Evolutionary conservation across 2,113 vertebrate genomes (phyloP).

Genomic region (Sapayoa aenigma): DNA sequence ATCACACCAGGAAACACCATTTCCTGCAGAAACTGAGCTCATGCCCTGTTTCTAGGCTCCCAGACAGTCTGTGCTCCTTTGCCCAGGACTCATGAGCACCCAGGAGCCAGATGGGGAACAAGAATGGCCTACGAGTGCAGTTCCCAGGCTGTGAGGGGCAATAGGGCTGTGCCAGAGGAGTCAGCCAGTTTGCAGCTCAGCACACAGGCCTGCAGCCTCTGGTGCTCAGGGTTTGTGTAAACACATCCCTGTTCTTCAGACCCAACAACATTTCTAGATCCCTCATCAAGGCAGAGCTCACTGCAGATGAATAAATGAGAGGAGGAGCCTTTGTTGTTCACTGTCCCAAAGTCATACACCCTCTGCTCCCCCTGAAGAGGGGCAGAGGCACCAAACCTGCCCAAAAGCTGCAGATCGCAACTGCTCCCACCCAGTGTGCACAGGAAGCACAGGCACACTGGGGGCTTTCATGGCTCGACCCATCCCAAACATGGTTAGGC

Average conservation of each 20-base stretch:
- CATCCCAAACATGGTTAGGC: neutral
- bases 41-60: neutral
- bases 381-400: neutral
- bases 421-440: fast-evolving
- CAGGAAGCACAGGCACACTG: fast-evolving
- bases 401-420: neutral
- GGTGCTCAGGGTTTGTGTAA: neutral
- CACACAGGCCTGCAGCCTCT: fast-evolving
- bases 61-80: neutral
- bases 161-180: neutral
- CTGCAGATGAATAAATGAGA: neutral
- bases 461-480: neutral
- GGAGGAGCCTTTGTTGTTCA: fast-evolving
- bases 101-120: fast-evolving
- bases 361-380: neutral
- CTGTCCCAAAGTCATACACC: fast-evolving
- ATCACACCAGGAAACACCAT: neutral
- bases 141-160: neutral
- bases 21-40: neutral
- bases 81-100: fast-evolving
- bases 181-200: neutral
- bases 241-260: neutral
- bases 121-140: neutral
- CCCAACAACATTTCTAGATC: neutral
- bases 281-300: fast-evolving